phyloP scores from a whole-genome alignment of 1,140 invertebrate species.

The Drosophila lowei region DNA sequence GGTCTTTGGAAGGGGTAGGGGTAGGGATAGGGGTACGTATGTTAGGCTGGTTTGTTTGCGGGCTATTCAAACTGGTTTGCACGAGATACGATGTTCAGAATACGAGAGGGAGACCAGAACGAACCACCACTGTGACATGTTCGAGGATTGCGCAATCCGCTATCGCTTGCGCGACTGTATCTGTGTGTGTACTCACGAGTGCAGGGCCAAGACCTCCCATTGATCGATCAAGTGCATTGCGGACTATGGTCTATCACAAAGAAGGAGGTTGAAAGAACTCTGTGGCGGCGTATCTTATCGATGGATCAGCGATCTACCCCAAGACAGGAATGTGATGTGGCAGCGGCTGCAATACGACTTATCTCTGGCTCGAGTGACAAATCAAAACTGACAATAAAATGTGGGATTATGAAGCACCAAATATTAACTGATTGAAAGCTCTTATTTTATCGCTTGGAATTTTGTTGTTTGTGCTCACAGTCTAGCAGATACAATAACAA shows the following conservation, averaged over 20 bases:
- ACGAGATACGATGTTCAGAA: conserved; percentile 15
- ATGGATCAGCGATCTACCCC: conserved; percentile 4
- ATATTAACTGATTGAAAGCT: conserved; percentile 26
- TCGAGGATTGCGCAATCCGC: conserved; percentile 20
- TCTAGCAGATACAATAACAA: conserved; percentile 8
- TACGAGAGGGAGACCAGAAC: not conserved
- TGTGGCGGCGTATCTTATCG: conserved; percentile 1
- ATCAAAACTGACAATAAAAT: conserved; percentile 32
- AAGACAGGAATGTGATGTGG: not conserved
- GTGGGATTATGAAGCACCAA: conserved; percentile 6
- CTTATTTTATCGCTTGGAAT: conserved; percentile 7
- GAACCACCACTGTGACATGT: conserved; percentile 10
- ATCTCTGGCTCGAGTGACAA: conserved; percentile 30
- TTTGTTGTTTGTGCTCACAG: no score
- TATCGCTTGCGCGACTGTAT: no score
- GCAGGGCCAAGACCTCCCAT: conserved; percentile 65
- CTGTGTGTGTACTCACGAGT: conserved; percentile 53
- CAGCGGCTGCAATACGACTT: conserved; percentile 44
- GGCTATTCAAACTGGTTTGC: conserved; percentile 27
- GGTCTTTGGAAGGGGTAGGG: not conserved
- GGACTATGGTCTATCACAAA: not conserved
- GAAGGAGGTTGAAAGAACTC: not conserved
- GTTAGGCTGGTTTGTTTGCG: conserved; percentile 12
- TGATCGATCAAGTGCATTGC: conserved; percentile 59
- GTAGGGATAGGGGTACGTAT: not conserved